Evolutionary conservation across 2,888 invertebrate genomes (phyloP).

Genomic region (Cantharis rustica): DNA sequence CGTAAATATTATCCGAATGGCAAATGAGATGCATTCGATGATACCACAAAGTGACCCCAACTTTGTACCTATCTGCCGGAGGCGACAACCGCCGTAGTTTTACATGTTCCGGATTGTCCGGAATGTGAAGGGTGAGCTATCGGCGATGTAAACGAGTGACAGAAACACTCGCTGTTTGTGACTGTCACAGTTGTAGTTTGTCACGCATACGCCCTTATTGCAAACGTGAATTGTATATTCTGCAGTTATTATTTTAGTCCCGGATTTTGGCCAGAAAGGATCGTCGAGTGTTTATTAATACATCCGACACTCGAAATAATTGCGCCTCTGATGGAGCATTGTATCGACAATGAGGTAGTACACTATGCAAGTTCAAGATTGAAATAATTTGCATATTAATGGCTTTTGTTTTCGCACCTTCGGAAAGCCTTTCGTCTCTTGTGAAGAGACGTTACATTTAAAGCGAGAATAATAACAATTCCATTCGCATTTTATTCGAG

Average conservation of each 20-base stretch:
- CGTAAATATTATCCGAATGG: conserved; percentile 11
- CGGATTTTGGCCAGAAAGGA: background rate
- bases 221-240: conserved; percentile 30
- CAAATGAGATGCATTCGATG: conserved; percentile 32
- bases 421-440: conserved; percentile 4
- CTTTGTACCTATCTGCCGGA: conserved; percentile 31
- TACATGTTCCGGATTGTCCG: conserved; percentile 28
- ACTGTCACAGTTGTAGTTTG: conserved; percentile 31
- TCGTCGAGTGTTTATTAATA: background rate
- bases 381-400: conserved; percentile 14
- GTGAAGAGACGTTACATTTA: background rate
- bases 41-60: conserved; percentile 29
- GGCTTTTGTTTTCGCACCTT: conserved; percentile 8
- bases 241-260: conserved; percentile 15
- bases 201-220: conserved; percentile 31
- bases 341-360: conserved; percentile 2
- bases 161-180: conserved; percentile 30
- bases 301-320: background rate
- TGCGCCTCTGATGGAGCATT: background rate
- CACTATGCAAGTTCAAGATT: background rate
- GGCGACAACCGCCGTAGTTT: conserved; percentile 28
- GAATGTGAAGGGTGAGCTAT: conserved; percentile 29
- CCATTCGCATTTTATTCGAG: background rate
- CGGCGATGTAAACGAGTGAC: conserved; percentile 26
- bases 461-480: background rate